Percentiles rank a stretch among this genome's conserved stretches.
Evolutionary conservation across 2,113 vertebrate genomes (phyloP).

Genomic region (Prunella himalayana): DNA sequence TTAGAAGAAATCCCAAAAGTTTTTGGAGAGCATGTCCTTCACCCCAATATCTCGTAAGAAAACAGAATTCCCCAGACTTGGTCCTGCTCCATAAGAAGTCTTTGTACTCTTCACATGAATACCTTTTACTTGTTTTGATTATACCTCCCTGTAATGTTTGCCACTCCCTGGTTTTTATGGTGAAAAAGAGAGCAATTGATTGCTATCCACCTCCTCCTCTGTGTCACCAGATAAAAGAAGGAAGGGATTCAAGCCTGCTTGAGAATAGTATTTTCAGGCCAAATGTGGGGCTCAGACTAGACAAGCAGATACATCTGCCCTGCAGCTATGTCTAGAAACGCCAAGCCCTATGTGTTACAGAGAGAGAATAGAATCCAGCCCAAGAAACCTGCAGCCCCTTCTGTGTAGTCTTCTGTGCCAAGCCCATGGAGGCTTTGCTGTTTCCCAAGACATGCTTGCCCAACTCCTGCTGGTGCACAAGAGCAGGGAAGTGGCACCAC

Average conservation of each 20-base stretch:
- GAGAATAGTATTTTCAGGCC: background rate
- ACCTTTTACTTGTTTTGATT: background rate
- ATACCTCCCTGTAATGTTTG: background rate
- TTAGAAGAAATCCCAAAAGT: background rate
- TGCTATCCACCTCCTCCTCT: background rate
- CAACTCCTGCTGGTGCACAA: rapidly evolving
- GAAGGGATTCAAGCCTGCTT: background rate
- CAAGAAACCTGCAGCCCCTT: background rate
- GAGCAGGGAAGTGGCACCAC: background rate
- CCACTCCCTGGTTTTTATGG: background rate
- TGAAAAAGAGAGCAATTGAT: background rate
- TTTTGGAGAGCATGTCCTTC: background rate
- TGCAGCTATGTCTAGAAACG: background rate
- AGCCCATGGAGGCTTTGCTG: background rate
- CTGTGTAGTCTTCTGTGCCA: background rate
- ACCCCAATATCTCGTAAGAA: background rate
- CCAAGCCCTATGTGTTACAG: background rate
- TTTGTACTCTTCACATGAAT: background rate
- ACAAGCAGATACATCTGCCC: background rate
- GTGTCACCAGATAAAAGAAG: background rate
- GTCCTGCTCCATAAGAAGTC: background rate
- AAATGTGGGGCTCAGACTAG: background rate
- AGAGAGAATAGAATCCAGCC: background rate
- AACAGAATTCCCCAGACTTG: background rate
- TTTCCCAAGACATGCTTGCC: background rate